phyloP scores from a whole-genome alignment of 2,888 invertebrate species.

The Tenthredo amoena region DNA sequence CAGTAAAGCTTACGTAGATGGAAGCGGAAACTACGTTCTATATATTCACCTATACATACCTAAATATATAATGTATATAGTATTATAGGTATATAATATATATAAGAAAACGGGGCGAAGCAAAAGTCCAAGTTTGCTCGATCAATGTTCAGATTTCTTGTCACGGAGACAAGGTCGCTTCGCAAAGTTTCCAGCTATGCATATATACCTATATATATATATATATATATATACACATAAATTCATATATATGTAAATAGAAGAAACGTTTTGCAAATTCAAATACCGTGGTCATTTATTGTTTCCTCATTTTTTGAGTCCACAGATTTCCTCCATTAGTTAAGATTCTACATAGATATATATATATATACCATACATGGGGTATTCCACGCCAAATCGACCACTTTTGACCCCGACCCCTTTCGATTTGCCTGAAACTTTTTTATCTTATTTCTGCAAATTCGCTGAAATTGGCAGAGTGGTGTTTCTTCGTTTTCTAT shows the following conservation, averaged over 20 bases:
- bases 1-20: background rate
- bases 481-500: too few relatives aligned
- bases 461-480: too few relatives aligned
- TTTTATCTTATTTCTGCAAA: too few relatives aligned
- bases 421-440: too few relatives aligned
- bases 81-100: background rate
- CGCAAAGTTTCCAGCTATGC: background rate
- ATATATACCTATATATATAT: background rate
- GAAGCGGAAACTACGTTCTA: background rate
- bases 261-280: background rate
- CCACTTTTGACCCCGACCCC: too few relatives aligned
- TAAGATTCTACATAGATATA: background rate
- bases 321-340: background rate
- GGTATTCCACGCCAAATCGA: too few relatives aligned
- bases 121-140: slow-evolving; percentile 5
- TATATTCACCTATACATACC: background rate
- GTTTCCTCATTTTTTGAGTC: background rate
- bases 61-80: background rate
- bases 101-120: background rate
- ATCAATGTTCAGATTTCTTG: background rate
- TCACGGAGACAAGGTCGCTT: background rate
- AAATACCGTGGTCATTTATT: background rate
- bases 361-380: background rate
- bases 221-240: background rate
- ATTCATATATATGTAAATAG: background rate